These are phyloP conservation scores for Cherax quadricarinatus DNA, from an alignment of 1,140 invertebrate genomes.

Conservation along the genomic window DNA sequence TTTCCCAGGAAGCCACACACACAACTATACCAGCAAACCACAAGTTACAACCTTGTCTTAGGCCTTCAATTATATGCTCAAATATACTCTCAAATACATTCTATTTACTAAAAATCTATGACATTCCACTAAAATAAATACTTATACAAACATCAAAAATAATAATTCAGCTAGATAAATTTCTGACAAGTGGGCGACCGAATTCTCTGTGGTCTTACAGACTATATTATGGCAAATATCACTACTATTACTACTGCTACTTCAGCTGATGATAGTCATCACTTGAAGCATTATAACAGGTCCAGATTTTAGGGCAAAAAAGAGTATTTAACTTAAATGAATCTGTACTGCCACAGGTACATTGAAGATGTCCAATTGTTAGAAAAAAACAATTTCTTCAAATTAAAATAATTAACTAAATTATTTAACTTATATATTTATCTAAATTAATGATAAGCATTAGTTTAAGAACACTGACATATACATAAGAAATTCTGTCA, in stretches of 20 bases:
- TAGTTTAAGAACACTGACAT: neutral
- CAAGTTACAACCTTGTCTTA: slow-evolving; percentile 67
- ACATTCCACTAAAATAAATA: slow-evolving; percentile 48
- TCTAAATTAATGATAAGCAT: neutral
- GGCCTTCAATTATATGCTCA: slow-evolving; percentile 21
- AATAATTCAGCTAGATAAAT: neutral
- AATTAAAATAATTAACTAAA: neutral
- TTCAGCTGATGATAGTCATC: neutral
- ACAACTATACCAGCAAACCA: slow-evolving; percentile 36
- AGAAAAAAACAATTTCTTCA: neutral
- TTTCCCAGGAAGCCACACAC: slow-evolving; percentile 47
- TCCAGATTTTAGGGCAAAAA: neutral
- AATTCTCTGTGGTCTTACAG: neutral
- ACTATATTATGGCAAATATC: slow-evolving; percentile 11
- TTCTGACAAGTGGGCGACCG: neutral
- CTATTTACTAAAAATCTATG: slow-evolving; percentile 17
- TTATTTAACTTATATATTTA: neutral
- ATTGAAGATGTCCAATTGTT: neutral
- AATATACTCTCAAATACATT: slow-evolving; percentile 11
- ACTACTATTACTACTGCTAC: neutral
- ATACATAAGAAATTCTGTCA: neutral
- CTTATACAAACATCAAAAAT: slow-evolving; percentile 4
- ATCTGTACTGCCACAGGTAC: neutral
- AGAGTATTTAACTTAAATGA: neutral
- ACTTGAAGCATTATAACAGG: neutral